These are phyloP conservation scores for Bombus terrestris DNA, from an alignment of 1,140 invertebrate genomes.

Conservation along the genomic window DNA sequence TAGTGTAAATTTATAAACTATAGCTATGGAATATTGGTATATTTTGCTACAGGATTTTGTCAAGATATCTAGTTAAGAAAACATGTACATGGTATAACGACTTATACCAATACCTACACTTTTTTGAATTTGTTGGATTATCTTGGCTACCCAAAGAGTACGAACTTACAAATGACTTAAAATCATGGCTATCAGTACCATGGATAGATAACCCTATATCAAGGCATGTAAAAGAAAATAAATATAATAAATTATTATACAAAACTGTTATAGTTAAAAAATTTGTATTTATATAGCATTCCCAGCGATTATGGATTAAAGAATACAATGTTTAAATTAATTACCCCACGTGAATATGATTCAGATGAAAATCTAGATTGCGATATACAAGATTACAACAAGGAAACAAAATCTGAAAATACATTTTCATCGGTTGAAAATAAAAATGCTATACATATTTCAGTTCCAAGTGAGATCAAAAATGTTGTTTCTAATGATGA, in stretches of 20 bases:
- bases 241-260: background rate
- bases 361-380: background rate
- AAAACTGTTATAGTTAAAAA: background rate
- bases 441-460: background rate
- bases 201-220: conserved; percentile 77
- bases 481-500: conserved; percentile 12
- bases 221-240: conserved; percentile 50
- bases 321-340: conserved; percentile 44
- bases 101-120: conserved; percentile 77
- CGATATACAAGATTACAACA: background rate
- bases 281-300: conserved; percentile 7
- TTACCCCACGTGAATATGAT: conserved; percentile 1
- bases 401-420: background rate
- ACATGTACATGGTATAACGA: conserved; percentile 83
- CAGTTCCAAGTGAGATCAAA: background rate
- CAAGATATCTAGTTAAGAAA: conserved; percentile 80
- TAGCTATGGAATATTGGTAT: conserved; percentile 16
- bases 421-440: background rate
- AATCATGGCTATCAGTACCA: conserved; percentile 82
- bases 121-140: conserved; percentile 80
- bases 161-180: conserved; percentile 81
- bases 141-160: conserved; percentile 82
- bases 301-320: background rate
- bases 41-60: conserved; percentile 74
- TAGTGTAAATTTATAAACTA: background rate